Conservation (phyloP, 2,113 vertebrate species). For the Motacilla alba region DNA sequence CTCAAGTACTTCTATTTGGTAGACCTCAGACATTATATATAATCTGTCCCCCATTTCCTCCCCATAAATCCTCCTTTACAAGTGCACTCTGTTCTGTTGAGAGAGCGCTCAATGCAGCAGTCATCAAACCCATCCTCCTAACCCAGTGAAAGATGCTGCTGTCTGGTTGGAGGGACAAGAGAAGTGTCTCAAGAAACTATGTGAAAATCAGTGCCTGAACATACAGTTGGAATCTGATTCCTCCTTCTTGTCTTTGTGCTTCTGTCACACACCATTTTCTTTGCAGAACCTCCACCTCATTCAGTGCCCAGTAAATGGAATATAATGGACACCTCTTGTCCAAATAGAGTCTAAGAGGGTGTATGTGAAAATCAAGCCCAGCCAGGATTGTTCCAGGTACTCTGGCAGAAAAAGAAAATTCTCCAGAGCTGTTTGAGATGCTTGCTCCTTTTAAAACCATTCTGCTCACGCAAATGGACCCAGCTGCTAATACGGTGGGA, state of each 20-base stretch:
- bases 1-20: background rate
- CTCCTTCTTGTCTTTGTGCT: background rate
- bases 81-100: background rate
- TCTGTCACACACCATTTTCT: background rate
- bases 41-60: background rate
- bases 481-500: background rate
- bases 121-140: background rate
- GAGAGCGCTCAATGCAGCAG: background rate
- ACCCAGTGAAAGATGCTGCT: background rate
- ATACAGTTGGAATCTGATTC: background rate
- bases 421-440: background rate
- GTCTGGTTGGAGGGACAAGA: background rate
- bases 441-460: background rate
- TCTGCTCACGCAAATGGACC: background rate
- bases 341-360: background rate
- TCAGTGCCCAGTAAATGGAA: background rate
- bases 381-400: background rate
- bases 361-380: background rate
- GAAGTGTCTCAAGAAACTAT: background rate
- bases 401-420: background rate
- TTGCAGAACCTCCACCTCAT: background rate
- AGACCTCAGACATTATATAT: constrained; percentile 25
- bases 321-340: background rate
- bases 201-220: background rate
- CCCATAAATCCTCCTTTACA: background rate